Base-by-base conservation (phyloP, 2,797 vertebrate genomes). In the Brotula barbata region DNA sequence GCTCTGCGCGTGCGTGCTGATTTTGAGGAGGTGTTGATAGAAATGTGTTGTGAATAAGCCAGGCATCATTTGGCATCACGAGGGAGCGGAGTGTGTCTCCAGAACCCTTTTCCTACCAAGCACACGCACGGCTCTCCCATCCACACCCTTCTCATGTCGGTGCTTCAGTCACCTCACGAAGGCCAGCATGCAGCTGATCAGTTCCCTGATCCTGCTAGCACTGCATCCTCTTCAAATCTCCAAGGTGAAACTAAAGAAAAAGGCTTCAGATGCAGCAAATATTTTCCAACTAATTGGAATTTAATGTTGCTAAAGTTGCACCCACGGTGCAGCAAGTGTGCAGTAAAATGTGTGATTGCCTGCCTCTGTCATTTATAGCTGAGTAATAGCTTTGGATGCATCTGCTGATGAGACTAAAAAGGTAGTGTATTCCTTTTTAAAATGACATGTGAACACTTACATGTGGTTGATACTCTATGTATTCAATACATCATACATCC, bases 11-110 rank as follows among this genome's bases (percentile, higher is more conserved):
- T 41, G 16, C 6, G 39, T 28, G 33, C 12, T 56, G 5, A 9
- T 31, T 56, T 57, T 58, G 62, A 6, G 42, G 52, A 76, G 66
- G 77, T 82, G 80, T 66, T 85, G 73, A 83, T 62, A 10, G 42
- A 81, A 57, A 85, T 77, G 45, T 56, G 77, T 43, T 63, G 66
- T 78, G 83, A 84, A 57, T 45, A 54, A 39, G 48, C 54, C 62
- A 63, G 61, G 37, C 72, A 70, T 67, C 0, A 52, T 57, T 67
- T 71, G 64, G 65, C 63, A 40, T 75, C 39, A 37, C 34, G 46
- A 48, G 46, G 53, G 36, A 49, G 39, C 51, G 28, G 50, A 21
- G 21, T 22, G 11, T 7, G 8, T 19, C 44, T 13, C 53, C 39
- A 23, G 20, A 17, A 28, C 36, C 65, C 61, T 73, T 48, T 69